These are phyloP conservation scores for Progne subis DNA, from an alignment of 2,113 vertebrate genomes.

Conservation along the genomic window DNA sequence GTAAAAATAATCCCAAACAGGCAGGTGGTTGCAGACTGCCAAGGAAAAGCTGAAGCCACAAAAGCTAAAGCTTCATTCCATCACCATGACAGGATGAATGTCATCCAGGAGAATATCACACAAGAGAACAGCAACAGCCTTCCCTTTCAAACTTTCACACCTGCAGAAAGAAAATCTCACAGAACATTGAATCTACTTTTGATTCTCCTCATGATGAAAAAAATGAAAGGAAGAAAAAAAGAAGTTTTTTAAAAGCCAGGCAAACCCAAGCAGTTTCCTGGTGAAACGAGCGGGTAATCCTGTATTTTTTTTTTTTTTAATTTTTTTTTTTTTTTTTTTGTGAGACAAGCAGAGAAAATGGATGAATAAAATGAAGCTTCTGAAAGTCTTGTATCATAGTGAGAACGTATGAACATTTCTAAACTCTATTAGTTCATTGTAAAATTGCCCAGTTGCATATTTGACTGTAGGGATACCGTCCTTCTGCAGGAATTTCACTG, in stretches of 20 bases:
- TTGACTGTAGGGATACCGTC: neutral
- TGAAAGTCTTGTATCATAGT: neutral
- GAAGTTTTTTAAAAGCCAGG: neutral
- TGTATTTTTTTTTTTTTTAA: neutral
- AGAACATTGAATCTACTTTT: neutral
- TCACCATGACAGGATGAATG: neutral
- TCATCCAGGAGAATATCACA: neutral
- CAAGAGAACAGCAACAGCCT: neutral
- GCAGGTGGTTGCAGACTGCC: slow-evolving; percentile 6
- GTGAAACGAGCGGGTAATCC: neutral
- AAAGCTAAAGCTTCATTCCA: neutral
- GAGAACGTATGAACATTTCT: neutral
- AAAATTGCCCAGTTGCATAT: neutral
- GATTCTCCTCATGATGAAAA: neutral
- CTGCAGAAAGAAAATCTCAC: neutral
- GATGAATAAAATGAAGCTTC: neutral
- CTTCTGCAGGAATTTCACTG: neutral
- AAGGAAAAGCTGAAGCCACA: neutral
- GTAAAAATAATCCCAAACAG: slow-evolving; percentile 10
- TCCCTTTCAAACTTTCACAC: slow-evolving; percentile 5
- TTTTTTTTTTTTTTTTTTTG: neutral
- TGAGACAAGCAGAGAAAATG: neutral
- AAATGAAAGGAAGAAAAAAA: neutral
- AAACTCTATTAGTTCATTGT: neutral
- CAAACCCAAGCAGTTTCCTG: slow-evolving; percentile 4